Base-by-base conservation (phyloP, 35 echinoderm and acorn worm species). In the Diadema setosum region DNA sequence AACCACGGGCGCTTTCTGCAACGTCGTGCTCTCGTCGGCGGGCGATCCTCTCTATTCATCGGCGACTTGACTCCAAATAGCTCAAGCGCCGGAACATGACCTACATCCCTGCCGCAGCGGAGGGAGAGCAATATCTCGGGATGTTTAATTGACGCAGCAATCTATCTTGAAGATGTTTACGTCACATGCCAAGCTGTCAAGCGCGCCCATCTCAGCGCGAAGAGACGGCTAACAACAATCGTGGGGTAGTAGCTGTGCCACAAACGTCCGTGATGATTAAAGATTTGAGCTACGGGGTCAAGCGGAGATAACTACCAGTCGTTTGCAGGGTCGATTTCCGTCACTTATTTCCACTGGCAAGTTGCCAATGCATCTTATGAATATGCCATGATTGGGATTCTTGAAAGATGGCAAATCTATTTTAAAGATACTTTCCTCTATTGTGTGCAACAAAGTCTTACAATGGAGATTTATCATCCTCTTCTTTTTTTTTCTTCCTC, bases 131-230 rank as follows among this genome's bases (percentile, higher is more conserved):
- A 41, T 36, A 35, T 16, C 7, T 78, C 18, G 14, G 25, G 34
- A 78, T 78, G 73, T 78, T 73, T 78, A 78, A 78, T 78, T 78
- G 29, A 78, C n/a, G 7, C 15, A 78, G 35, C 40, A 23, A 78
- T 78, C 73, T 44, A 78, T 78, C 73, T 35, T 78, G 35, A 78
- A n/a, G 21, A 15, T 78, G 73, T 78, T 78, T 78, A 78, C 73
- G 8, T 78, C 73, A 44, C 73, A 41, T 78, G 73, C 11, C 73
- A 78, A 24, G 36, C 73, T 39, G 25, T 42, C 33, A 41, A 44
- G 9, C 36, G 21, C 14, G 20, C 11, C 4, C 36, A 42, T 67
- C 26, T 67, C 11, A 1, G 73, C 7, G 37, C 35, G 37, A 78
- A 78, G 25, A 16, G 73, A 39, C 7, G 73, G 14, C 48, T 11